Base-by-base conservation (phyloP, 1,140 invertebrate species). In the Drosophila grimshawi region DNA sequence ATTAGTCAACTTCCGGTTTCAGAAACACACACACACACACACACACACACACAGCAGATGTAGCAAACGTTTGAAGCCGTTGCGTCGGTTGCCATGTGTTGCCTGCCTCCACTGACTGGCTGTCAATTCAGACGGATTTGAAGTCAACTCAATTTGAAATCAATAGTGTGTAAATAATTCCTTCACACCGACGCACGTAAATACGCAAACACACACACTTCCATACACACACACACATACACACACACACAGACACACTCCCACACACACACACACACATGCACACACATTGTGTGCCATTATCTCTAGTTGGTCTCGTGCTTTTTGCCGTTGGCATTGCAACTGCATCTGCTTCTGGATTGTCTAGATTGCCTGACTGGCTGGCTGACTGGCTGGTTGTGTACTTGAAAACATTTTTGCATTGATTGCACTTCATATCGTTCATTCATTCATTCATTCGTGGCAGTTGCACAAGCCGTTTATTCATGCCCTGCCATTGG, bases 81-180 rank as follows among this genome's bases (percentile, higher is more conserved):
- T 85, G 77, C 80, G 76, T 80, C 80, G 80, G 78, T 68, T 85
- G 77, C 80, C 80, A 83, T 82, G 80, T 82, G 81, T 53, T 76
- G 73, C 33, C 70, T 76, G 78, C 59, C 6, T 39, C 49, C 43
- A 48, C 63, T 79, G 70, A 46, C 77, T 85, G 80, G 35, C 80
- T 86, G 82, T 90, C 85, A 89, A 89, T 89, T 89, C 81, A 85
- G 78, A 89, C 80, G 81, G 85, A 89, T 89, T 89, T 89, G 85
- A 85, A 89, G 85, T 89, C 85, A 89, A 89, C 85, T 89, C 85
- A 89, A 89, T 89, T 89, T 89, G 85, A 89, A 89, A 89, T 89
- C 85, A 89, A 89, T 89, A 89, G 85, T 89, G 85, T 89, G 85
- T 89, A 86, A 89, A 89, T 89, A 89, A 89, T 89, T 86, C 86